Evolutionary conservation across 2,797 vertebrate genomes (phyloP).

Genomic region (Neosilurus hyrtlii): DNA sequence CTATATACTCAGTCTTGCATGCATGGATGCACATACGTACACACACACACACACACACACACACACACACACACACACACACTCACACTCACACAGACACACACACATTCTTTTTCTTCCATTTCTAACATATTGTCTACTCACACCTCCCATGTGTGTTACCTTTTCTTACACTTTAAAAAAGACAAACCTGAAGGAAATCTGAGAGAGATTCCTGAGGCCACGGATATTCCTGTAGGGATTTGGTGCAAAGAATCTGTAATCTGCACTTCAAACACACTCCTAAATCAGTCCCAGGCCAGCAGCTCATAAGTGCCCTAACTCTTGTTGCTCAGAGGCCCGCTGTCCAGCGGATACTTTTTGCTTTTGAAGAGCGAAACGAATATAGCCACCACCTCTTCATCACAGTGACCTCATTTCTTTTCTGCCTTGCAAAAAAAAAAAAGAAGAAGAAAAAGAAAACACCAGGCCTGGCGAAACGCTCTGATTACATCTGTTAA

Average conservation of each 20-base stretch:
- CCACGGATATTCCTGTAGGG: conserved; percentile 83
- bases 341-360: conserved; percentile 70
- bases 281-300: conserved; percentile 84
- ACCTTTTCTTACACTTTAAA: conserved; percentile 56
- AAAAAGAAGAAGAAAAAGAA: background rate
- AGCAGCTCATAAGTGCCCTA: conserved; percentile 75
- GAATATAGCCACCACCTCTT: conserved; percentile 37
- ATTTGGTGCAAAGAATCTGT: conserved; percentile 83
- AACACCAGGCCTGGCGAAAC: conserved; percentile 17
- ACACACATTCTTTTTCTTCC: background rate
- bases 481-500: conserved; percentile 56
- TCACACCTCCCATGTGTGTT: conserved; percentile 14
- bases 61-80: conserved; percentile 9
- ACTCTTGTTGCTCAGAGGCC: conserved; percentile 76
- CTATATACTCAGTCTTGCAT: conserved; percentile 23
- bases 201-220: conserved; percentile 81
- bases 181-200: conserved; percentile 71
- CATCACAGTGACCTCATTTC: conserved; percentile 51
- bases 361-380: conserved; percentile 48
- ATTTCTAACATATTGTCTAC: conserved; percentile 25
- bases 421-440: conserved; percentile 3
- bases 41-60: background rate
- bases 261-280: conserved; percentile 83
- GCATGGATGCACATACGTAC: conserved; percentile 20
- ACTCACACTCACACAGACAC: background rate